Evolutionary conservation across 2,888 invertebrate genomes (phyloP).

Genomic region (Andrena camellia): DNA sequence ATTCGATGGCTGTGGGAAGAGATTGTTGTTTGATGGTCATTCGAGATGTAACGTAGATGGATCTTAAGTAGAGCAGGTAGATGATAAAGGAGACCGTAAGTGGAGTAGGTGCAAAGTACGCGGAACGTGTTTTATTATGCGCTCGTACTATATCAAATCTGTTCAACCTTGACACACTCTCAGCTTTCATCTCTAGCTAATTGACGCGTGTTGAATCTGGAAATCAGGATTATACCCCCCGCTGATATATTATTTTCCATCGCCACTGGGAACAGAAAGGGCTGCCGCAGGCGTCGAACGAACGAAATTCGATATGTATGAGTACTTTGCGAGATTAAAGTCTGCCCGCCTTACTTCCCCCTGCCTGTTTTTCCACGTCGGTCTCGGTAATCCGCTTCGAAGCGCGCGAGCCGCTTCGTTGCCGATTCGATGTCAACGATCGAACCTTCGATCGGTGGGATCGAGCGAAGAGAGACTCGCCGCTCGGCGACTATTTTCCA

Average conservation of each 20-base stretch:
- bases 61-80: too few species aligned
- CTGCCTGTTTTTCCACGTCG: slow-evolving; percentile 24
- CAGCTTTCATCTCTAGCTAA: neutral
- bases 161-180: neutral
- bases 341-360: slow-evolving; percentile 36
- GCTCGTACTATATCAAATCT: too few species aligned
- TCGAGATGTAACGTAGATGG: too few species aligned
- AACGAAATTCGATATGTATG: slow-evolving; percentile 44
- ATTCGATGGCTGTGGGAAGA: too few species aligned
- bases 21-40: too few species aligned
- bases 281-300: neutral
- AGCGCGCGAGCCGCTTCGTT: slow-evolving; percentile 30
- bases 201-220: neutral
- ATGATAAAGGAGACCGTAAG: too few species aligned
- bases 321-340: slow-evolving; percentile 54
- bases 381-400: slow-evolving; percentile 39
- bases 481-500: slow-evolving; percentile 8
- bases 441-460: slow-evolving; percentile 27
- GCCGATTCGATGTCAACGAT: slow-evolving; percentile 36
- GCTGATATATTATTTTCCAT: slow-evolving; percentile 41
- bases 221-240: slow-evolving; percentile 9
- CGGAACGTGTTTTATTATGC: too few species aligned
- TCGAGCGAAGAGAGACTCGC: neutral
- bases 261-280: neutral
- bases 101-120: too few species aligned